Percentiles rank a stretch among this genome's conserved stretches.
Conservation (phyloP, 2,888 invertebrate species). For the Congeria kusceri region DNA sequence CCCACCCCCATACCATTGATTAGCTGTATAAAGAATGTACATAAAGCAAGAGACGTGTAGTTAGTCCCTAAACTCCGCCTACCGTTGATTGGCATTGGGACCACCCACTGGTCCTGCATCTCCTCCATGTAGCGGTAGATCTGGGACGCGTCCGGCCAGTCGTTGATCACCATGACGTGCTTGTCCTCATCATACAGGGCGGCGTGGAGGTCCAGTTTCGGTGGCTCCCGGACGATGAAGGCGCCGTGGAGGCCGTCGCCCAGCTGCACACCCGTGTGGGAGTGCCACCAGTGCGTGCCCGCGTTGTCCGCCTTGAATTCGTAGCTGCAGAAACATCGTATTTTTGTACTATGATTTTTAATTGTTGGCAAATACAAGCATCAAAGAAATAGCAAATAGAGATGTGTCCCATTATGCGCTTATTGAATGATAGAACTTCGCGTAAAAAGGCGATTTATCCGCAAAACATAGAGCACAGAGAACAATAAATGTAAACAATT, state of each 20-base stretch:
- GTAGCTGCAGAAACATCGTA: no score
- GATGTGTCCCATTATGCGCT: no score
- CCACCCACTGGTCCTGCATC: slow-evolving; percentile 61
- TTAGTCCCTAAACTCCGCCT: no score
- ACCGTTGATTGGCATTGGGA: slow-evolving; percentile 26
- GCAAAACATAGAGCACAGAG: no score
- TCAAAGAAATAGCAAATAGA: no score
- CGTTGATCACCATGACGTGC: slow-evolving; percentile 93
- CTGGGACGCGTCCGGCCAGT: slow-evolving; percentile 93
- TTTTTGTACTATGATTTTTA: no score
- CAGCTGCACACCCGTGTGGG: slow-evolving; percentile 72
- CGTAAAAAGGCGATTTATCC: no score
- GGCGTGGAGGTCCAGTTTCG: slow-evolving; percentile 34
- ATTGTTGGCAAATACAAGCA: no score
- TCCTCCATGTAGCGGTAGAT: slow-evolving; percentile 88
- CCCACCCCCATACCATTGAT: no score
- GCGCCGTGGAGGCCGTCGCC: slow-evolving; percentile 72
- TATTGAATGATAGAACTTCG: no score
- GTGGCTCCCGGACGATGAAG: slow-evolving; percentile 67
- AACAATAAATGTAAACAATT: no score
- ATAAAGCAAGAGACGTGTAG: no score
- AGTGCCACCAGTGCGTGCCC: slow-evolving; percentile 78
- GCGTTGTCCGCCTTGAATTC: slow-evolving; percentile 70
- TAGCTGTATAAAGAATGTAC: slow-evolving; percentile 16
- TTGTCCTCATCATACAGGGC: slow-evolving; percentile 94